phyloP scores from a whole-genome alignment of 2,113 vertebrate species.

The Chunga burmeisteri region DNA sequence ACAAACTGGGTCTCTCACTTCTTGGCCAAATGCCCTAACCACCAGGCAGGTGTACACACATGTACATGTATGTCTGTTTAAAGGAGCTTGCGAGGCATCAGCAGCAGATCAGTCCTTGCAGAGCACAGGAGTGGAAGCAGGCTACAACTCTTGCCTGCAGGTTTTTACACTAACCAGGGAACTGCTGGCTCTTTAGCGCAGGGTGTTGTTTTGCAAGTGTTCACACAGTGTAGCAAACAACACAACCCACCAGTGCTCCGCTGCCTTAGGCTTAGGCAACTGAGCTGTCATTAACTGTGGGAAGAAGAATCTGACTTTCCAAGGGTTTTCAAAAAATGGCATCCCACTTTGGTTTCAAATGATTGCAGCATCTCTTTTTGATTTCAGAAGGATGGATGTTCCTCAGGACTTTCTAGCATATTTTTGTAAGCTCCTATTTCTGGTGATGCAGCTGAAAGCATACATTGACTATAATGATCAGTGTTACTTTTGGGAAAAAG shows the following conservation, averaged over 20 bases:
- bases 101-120: background rate
- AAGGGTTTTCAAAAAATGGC: background rate
- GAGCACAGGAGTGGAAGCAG: background rate
- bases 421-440: background rate
- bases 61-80: accelerated
- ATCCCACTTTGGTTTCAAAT: background rate
- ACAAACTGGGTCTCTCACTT: background rate
- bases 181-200: background rate
- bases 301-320: background rate
- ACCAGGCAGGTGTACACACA: accelerated
- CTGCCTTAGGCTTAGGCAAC: background rate
- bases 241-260: background rate
- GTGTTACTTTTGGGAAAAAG: background rate
- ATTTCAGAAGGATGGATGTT: background rate
- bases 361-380: background rate
- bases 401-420: background rate
- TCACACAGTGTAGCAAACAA: background rate
- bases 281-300: background rate
- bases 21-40: background rate
- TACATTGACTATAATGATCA: background rate
- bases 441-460: background rate
- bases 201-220: background rate
- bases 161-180: background rate
- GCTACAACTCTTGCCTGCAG: background rate
- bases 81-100: background rate